Evolutionary conservation across 2,113 vertebrate species (phyloP).

Genomic region (Colius striatus): DNA sequence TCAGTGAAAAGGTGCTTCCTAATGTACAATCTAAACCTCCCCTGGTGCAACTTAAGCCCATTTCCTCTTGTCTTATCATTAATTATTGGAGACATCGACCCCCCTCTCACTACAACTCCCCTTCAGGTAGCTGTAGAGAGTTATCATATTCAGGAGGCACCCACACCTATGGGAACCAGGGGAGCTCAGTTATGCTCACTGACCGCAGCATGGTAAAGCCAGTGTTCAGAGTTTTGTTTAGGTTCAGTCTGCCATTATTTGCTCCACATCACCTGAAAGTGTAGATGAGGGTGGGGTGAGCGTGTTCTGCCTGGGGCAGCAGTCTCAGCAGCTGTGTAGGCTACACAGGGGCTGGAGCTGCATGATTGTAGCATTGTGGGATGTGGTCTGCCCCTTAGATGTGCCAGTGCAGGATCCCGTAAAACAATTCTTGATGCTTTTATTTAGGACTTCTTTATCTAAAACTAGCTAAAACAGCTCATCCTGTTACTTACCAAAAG

Average conservation of each 20-base stretch:
- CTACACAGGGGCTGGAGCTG: background rate
- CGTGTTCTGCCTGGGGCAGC: rapidly evolving
- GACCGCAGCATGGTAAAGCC: background rate
- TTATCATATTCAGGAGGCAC: background rate
- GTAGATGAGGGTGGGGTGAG: background rate
- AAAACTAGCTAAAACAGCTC: background rate
- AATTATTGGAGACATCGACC: too few species aligned
- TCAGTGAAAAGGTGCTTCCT: too few species aligned
- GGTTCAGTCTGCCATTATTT: background rate
- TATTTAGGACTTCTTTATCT: background rate
- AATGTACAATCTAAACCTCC: too few species aligned
- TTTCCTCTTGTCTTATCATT: too few species aligned
- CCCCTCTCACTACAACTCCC: too few species aligned
- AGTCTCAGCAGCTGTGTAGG: background rate
- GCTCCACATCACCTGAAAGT: background rate
- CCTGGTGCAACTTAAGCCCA: too few species aligned
- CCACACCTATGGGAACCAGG: rapidly evolving
- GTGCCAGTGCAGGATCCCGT: rapidly evolving
- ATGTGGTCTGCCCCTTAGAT: background rate
- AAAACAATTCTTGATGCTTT: background rate
- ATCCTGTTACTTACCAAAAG: background rate
- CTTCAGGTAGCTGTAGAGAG: too few species aligned
- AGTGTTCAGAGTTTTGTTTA: background rate
- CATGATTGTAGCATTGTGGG: rapidly evolving
- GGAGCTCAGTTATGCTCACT: background rate